A percentile compares a stretch with the other conserved stretches of the same genome.
Evolutionary conservation across 2,888 invertebrate species (phyloP).

Genomic region (Oligia strigilis): DNA sequence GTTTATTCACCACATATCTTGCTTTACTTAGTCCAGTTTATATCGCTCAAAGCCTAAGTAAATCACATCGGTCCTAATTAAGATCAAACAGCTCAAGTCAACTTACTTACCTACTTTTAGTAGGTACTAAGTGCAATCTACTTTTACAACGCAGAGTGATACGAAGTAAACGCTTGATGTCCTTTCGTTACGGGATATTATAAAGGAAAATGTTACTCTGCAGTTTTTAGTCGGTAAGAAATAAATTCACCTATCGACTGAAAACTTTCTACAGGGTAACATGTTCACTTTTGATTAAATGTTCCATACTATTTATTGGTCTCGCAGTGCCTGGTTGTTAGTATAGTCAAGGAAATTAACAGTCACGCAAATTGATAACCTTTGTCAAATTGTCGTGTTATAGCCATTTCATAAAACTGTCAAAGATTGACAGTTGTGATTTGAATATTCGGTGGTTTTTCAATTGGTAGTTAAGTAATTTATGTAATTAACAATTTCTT

Average conservation of each 20-base stretch:
- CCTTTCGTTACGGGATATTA: not conserved
- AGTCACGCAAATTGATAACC: not conserved
- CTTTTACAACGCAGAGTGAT: not conserved
- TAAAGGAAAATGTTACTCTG: not conserved
- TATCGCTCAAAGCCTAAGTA: slow-evolving; percentile 14
- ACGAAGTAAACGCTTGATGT: not conserved
- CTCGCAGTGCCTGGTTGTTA: not conserved
- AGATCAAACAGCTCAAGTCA: slow-evolving; percentile 21
- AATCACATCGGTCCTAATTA: slow-evolving; percentile 22
- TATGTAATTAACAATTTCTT: no score
- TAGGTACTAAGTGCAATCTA: slow-evolving; percentile 7
- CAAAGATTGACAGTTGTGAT: not conserved
- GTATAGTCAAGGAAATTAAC: not conserved
- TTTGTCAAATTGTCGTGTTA: not conserved
- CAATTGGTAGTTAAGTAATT: not conserved
- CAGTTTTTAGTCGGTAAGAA: not conserved
- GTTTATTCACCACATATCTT: not conserved
- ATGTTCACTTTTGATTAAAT: not conserved
- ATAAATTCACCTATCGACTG: not conserved
- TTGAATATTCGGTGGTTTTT: not conserved
- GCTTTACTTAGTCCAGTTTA: slow-evolving; percentile 17
- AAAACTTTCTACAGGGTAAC: not conserved
- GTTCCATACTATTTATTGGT: not conserved
- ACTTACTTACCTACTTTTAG: slow-evolving; percentile 6
- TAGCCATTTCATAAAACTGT: not conserved